Percentiles rank a stretch among this genome's conserved stretches.
Evolutionary conservation across 2,888 invertebrate species (phyloP).

Genomic region (Sarcophaga variegata): DNA sequence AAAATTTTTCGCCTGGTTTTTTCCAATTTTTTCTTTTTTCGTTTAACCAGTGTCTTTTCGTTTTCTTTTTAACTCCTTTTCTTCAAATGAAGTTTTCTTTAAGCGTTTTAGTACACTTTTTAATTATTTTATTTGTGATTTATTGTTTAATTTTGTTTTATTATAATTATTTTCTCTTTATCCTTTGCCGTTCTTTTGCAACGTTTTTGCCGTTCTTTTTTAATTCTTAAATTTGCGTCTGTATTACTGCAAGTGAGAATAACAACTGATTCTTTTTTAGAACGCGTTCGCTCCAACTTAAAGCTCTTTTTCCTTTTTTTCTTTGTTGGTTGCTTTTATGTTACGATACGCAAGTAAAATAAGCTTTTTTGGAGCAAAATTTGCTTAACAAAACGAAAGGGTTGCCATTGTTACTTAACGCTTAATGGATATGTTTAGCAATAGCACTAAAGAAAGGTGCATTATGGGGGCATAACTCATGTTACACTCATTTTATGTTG

Average conservation of each 20-base stretch:
- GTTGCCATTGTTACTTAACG: neutral
- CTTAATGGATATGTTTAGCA: neutral
- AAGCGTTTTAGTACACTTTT: neutral
- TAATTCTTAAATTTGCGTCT: slow-evolving; percentile 19
- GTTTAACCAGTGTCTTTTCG: neutral
- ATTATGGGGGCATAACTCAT: too few relatives aligned
- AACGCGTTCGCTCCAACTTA: slow-evolving; percentile 58
- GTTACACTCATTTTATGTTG: too few relatives aligned
- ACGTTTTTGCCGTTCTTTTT: neutral
- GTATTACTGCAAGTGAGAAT: slow-evolving; percentile 60
- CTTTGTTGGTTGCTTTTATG: neutral
- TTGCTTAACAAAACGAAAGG: neutral
- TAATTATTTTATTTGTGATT: neutral
- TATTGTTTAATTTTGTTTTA: neutral
- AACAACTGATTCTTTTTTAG: slow-evolving; percentile 54
- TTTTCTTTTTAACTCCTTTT: neutral
- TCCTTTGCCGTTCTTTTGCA: slow-evolving; percentile 17
- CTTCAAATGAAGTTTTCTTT: neutral
- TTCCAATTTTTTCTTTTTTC: neutral
- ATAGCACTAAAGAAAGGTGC: neutral
- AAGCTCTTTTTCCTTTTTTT: slow-evolving; percentile 15
- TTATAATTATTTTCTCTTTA: neutral
- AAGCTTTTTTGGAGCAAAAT: slow-evolving; percentile 27
- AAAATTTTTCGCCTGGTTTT: neutral
- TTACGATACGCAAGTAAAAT: slow-evolving; percentile 35